phyloP scores from a whole-genome alignment of 2,797 vertebrate species.

The Neomorphus geoffroyi region DNA sequence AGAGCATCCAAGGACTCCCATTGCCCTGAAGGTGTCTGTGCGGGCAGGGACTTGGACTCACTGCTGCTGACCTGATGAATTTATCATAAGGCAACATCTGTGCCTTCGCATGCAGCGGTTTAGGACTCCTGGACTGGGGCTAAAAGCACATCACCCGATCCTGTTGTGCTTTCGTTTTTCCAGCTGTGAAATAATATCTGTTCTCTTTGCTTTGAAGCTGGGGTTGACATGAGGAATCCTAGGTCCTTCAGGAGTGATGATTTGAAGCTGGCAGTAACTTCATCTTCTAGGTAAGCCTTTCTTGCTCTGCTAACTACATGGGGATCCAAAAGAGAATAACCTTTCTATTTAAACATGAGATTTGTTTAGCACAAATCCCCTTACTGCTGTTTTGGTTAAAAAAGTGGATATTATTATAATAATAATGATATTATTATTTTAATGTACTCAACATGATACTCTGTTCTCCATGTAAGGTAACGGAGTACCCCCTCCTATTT shows the following conservation, averaged over 20 bases:
- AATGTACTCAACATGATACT: background rate
- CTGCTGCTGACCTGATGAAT: background rate
- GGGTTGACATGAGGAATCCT: background rate
- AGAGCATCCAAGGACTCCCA: background rate
- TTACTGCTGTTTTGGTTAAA: background rate
- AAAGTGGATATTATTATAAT: background rate
- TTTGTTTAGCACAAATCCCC: background rate
- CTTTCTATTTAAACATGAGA: background rate
- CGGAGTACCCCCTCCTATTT: background rate
- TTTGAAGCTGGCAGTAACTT: background rate
- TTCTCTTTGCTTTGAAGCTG: background rate
- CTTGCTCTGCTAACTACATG: background rate
- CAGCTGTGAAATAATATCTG: background rate
- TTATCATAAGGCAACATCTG: background rate
- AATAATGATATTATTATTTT: background rate
- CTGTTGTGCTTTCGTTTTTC: background rate
- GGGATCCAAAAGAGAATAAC: background rate
- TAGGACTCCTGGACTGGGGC: rapidly evolving
- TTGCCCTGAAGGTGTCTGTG: background rate
- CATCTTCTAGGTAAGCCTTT: background rate
- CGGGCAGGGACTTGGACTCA: background rate
- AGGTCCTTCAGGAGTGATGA: background rate
- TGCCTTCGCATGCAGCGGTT: background rate
- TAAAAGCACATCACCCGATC: background rate
- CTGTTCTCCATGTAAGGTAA: background rate